Base-by-base conservation (phyloP, 2,888 invertebrate species). In the Meganola albula region DNA sequence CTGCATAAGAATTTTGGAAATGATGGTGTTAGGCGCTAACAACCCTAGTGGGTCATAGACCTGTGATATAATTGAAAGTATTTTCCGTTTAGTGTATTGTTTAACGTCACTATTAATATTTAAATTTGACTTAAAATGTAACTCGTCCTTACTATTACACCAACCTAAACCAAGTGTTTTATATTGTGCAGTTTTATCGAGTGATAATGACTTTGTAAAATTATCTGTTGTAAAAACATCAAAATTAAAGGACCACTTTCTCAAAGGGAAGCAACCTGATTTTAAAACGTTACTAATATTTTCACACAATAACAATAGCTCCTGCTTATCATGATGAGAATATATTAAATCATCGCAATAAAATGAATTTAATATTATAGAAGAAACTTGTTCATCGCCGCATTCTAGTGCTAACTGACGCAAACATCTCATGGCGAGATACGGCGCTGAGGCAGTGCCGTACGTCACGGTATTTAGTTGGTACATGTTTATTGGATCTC, bases 11-110 rank as follows among this genome's bases (percentile, higher is more conserved):
- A 29, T 29, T 22, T 29, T 33, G 3, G 23, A 14, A 23, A 27
- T 27, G 23, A 29, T 29, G 23, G 14, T 29, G 10, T 4, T 12
- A 14, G 29, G 22, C n/a, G 22, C 14, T 14, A 29, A 13, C 13
- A 29, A 22, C 10, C 29, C 29, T 13, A 22, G 23, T 7, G 29
- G 29, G 13, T 29, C 23, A 13, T 22, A 29, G 7, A 30, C 11
- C 12, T 30, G 30, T 24, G 30, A 23, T 10, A 24, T 30, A 8
- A 30, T 4, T 8, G 30, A 30, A 6, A 10, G 16, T 10, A 16
- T 30, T 12, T 7, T 24, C 3, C 24, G 24, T 24, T 24, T 24
- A 3, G 24, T 24, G 2, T 4, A 6, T 5, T 16, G 6, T 6
- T 16, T 4, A 16, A 5, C 16, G n/a, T n/a, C n/a, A n/a, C n/a